Evolutionary conservation across 2,113 vertebrate genomes (phyloP).

Genomic region (Odontophorus gujanensis): DNA sequence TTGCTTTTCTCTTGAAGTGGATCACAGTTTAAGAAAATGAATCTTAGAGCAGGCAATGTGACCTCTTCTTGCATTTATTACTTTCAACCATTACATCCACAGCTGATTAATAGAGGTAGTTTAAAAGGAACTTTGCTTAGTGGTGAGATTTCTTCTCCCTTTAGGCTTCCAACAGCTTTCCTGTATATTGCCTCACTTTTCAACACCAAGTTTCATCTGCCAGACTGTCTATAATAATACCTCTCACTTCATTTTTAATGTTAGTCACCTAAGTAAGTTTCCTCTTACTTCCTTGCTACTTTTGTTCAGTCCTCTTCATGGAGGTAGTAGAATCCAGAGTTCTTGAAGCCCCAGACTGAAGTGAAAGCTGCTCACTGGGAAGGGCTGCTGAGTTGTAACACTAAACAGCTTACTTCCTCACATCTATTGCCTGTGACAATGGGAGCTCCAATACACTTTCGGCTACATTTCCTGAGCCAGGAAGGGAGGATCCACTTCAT

Average conservation of each 20-base stretch:
- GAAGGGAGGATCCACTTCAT: background rate
- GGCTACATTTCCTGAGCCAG: background rate
- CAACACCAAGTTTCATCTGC: background rate
- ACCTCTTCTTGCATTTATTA: background rate
- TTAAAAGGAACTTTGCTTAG: constrained; percentile 20
- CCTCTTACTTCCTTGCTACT: background rate
- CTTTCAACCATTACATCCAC: background rate
- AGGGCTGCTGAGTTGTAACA: background rate
- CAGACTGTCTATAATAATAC: background rate
- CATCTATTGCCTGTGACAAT: background rate
- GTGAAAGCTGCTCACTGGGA: rapidly evolving
- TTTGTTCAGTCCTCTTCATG: background rate
- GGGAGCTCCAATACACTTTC: background rate
- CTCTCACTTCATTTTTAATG: background rate
- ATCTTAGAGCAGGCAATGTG: background rate
- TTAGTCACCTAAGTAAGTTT: constrained; percentile 12
- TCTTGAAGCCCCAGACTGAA: background rate
- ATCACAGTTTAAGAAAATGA: background rate
- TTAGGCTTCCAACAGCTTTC: constrained; percentile 16
- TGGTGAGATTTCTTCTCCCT: background rate
- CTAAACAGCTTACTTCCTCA: background rate
- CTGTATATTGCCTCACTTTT: background rate
- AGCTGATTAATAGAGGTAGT: constrained; percentile 18
- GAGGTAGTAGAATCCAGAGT: background rate
- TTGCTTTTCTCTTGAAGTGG: background rate